A percentile compares a stretch with the other conserved stretches of the same genome.
Evolutionary conservation across 2,888 invertebrate species (phyloP).

Genomic region (Phania funesta): DNA sequence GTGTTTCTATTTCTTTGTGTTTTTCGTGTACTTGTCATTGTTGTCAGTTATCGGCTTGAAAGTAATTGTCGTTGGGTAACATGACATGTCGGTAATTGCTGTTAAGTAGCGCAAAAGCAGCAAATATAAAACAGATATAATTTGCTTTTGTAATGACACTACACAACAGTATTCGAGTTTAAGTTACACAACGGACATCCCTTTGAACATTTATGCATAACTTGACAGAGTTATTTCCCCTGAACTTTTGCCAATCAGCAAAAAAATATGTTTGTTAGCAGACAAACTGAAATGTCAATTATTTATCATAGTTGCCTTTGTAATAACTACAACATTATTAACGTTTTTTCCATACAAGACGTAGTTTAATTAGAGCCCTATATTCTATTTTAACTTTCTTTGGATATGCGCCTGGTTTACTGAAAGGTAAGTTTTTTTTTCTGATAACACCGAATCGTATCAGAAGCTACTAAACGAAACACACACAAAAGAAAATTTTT

Average conservation of each 20-base stretch:
- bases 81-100: constrained; percentile 48
- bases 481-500: too few species aligned
- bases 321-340: too few species aligned
- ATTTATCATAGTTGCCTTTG: too few species aligned
- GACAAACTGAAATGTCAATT: too few species aligned
- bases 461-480: too few species aligned
- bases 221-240: neutral
- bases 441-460: too few species aligned
- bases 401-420: too few species aligned
- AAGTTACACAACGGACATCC: neutral
- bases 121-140: neutral
- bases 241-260: neutral
- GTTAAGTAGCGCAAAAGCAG: neutral
- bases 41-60: constrained; percentile 16
- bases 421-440: too few species aligned
- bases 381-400: too few species aligned
- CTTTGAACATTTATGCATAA: neutral
- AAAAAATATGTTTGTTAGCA: too few species aligned
- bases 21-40: neutral
- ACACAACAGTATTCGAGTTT: neutral
- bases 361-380: too few species aligned
- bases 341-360: too few species aligned
- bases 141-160: neutral
- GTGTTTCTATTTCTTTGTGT: neutral
- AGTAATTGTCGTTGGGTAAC: constrained; percentile 47